These are phyloP conservation scores for Carollia perspicillata DNA, from an alignment of 2,113 vertebrate genomes.

Conservation along the genomic window DNA sequence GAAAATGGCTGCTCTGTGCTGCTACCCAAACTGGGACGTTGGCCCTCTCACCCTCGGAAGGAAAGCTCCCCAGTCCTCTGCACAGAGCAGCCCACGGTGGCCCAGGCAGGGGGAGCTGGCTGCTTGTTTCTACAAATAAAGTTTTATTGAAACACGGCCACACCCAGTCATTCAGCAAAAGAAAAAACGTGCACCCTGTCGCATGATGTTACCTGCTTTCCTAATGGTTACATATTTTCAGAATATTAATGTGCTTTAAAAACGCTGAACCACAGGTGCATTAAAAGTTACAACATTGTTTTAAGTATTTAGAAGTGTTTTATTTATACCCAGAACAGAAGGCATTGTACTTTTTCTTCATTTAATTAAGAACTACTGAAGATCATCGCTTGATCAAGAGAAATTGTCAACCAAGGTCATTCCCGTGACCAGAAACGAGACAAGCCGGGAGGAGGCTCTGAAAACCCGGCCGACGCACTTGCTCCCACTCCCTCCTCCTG, in stretches of 20 bases:
- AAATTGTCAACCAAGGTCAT: fast-evolving
- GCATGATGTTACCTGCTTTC: background rate
- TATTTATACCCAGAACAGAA: background rate
- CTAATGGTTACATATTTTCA: background rate
- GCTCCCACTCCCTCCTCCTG: fast-evolving
- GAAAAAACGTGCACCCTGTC: too few relatives aligned
- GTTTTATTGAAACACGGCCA: background rate
- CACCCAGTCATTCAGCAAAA: too few relatives aligned
- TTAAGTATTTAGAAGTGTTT: too few relatives aligned
- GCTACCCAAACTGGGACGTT: background rate
- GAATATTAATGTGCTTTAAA: background rate
- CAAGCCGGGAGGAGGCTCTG: background rate
- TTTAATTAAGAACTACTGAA: background rate
- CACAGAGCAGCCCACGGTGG: background rate
- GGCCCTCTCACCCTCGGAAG: background rate
- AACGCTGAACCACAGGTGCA: background rate
- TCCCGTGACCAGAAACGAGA: too few relatives aligned
- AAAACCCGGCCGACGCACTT: too few relatives aligned
- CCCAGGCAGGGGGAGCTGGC: too few relatives aligned
- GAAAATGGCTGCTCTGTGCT: background rate
- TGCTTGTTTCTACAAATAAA: background rate
- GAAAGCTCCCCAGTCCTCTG: too few relatives aligned
- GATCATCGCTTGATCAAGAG: background rate
- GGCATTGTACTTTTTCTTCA: too few relatives aligned
- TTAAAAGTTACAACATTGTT: background rate